These are phyloP conservation scores for Papilio elwesi DNA, from an alignment of 2,888 invertebrate species.

Conservation along the genomic window DNA sequence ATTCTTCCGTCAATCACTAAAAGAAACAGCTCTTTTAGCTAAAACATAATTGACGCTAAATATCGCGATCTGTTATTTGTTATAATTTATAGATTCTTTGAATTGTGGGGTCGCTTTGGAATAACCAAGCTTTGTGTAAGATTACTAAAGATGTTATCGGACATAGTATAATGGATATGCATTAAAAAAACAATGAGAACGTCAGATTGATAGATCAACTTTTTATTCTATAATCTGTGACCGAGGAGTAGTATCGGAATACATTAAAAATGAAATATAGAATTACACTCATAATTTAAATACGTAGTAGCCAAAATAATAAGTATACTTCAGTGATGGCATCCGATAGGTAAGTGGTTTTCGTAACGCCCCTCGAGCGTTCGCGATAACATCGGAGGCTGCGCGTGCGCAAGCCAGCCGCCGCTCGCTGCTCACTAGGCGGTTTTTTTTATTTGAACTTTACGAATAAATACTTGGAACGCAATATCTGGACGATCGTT, in stretches of 20 bases:
- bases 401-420: slow-evolving; percentile 67
- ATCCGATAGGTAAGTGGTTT: slow-evolving; percentile 81
- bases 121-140: slow-evolving; percentile 10
- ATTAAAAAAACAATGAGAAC: slow-evolving; percentile 24
- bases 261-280: slow-evolving; percentile 57
- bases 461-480: slow-evolving; percentile 61
- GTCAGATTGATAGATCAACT: slow-evolving; percentile 29
- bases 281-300: slow-evolving; percentile 64
- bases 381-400: slow-evolving; percentile 66
- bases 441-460: slow-evolving; percentile 57
- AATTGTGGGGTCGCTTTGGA: slow-evolving; percentile 39
- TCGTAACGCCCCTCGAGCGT: slow-evolving; percentile 78
- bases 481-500: slow-evolving; percentile 65
- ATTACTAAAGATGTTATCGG: slow-evolving; percentile 19
- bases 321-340: slow-evolving; percentile 69
- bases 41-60: slow-evolving; percentile 50
- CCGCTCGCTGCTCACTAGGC: slow-evolving; percentile 55
- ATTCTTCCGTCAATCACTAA: slow-evolving; percentile 48
- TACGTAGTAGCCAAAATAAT: slow-evolving; percentile 79
- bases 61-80: slow-evolving; percentile 44
- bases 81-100: slow-evolving; percentile 47
- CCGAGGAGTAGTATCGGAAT: slow-evolving; percentile 25
- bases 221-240: slow-evolving; percentile 30
- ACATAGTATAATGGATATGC: slow-evolving; percentile 12
- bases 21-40: slow-evolving; percentile 48